Evolutionary conservation across 2,113 vertebrate species (phyloP), one percentile per base, ranked within the genome.

Genomic region (Marmota flaviventris): DNA sequence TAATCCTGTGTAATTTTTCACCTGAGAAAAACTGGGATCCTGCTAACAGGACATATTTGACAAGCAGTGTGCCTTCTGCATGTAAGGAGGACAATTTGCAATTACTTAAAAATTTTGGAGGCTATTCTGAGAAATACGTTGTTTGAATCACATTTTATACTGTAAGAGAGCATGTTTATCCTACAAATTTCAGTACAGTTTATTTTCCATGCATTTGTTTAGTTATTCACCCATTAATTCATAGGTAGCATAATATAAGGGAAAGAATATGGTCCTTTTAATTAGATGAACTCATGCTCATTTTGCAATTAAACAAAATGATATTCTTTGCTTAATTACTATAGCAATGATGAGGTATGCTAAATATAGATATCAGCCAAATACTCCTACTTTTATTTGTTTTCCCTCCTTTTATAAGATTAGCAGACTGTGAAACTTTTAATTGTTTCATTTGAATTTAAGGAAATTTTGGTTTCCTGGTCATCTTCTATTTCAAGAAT

Each of bases 341-440:
- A 42, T 9, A 81, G 27, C 7, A 69, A 65, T 53, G 29, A 95
- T 0, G 14, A 65, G 6, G 2, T 42, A 48, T 22, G 9, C 72
- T 92, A 97, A 96, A 97, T 82, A 76, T n/a, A 94, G 89, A 93
- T 92, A 97, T 95, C 82, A 96, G 90, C 92, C 34, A 95, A 91
- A 91, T 87, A 96, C 89, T 79, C 75, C 93, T 82, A 92, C 67
- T 94, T 90, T 32, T 96, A 24, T 65, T 93, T 90, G 56, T 84
- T 95, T 56, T 20, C 1, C 65, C 45, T 89, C 93, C 82, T 97
- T 94, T 86, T 14, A 72, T 39, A 34, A 2, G 16, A 53, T 63
- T 53, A 85, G 51, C 3, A 83, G 16, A 53, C 27, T 89, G 20
- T 58, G 8, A 73, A 37, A 58, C 56, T 58, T 58, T 58, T 58